A percentile compares a stretch with the other conserved stretches of the same genome.
phyloP scores from a whole-genome alignment of 1,140 invertebrate genomes.

The Hermetia illucens region DNA sequence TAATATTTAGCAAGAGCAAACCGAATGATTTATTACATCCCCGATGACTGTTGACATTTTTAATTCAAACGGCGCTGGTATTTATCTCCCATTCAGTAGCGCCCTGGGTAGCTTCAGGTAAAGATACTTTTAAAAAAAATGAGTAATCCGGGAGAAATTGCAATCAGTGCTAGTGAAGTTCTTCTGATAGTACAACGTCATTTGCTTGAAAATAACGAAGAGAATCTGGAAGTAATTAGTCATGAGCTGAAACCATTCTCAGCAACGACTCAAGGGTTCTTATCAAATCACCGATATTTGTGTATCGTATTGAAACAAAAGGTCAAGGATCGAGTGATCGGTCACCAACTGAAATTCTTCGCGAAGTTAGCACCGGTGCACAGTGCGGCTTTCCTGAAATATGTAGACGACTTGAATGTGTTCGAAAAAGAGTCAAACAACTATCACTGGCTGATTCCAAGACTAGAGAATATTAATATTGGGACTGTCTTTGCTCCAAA shows the following conservation, averaged over 20 bases:
- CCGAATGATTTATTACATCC: too few species aligned
- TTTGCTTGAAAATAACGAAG: background rate
- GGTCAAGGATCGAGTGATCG: conserved; percentile 6
- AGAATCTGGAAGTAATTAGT: background rate
- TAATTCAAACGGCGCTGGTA: too few species aligned
- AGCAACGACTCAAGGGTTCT: conserved; percentile 33
- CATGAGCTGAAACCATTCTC: conserved; percentile 8
- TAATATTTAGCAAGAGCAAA: too few species aligned
- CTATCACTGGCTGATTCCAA: conserved; percentile 30
- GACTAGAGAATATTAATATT: conserved; percentile 17
- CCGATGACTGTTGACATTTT: too few species aligned
- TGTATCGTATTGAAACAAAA: conserved; percentile 12
- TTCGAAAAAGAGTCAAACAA: conserved; percentile 35
- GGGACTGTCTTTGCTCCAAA: conserved; percentile 25
- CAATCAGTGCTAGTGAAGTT: too few species aligned
- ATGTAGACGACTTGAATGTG: conserved; percentile 32
- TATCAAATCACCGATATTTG: conserved; percentile 30
- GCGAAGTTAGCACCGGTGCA: conserved; percentile 33
- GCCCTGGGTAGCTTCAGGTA: too few species aligned
- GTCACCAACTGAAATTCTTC: conserved; percentile 33
- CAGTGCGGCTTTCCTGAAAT: conserved; percentile 26
- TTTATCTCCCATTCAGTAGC: too few species aligned
- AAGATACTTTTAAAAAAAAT: too few species aligned
- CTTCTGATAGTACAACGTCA: too few species aligned
- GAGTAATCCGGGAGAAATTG: too few species aligned